These are phyloP conservation scores for Ethmia dodecea DNA, from an alignment of 2,888 invertebrate genomes.

Conservation along the genomic window DNA sequence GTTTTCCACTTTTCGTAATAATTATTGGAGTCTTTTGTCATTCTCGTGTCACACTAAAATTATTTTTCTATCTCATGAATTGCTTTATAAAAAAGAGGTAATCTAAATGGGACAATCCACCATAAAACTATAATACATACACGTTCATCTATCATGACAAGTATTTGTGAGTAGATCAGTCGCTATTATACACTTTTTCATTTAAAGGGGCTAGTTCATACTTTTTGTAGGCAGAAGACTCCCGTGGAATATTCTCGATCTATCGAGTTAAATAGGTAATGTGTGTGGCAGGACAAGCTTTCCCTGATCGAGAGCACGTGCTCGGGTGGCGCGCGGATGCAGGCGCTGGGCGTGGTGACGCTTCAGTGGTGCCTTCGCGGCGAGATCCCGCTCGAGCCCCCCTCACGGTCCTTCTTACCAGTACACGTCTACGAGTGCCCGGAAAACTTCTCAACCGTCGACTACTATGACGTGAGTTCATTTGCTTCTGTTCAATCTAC, in stretches of 20 bases:
- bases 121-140: too few species aligned
- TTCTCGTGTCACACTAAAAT: too few species aligned
- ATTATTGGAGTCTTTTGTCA: too few species aligned
- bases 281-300: constrained; percentile 80
- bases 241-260: neutral
- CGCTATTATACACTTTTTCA: neutral
- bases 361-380: constrained; percentile 85
- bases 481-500: too few species aligned
- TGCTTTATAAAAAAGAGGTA: too few species aligned
- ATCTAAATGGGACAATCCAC: too few species aligned
- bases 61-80: too few species aligned
- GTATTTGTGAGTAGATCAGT: too few species aligned
- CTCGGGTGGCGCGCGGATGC: constrained; percentile 49
- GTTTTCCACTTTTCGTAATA: too few species aligned
- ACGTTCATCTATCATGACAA: too few species aligned
- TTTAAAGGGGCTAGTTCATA: neutral
- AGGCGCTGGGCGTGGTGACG: constrained; percentile 77
- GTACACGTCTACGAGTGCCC: constrained; percentile 89
- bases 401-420: constrained; percentile 80
- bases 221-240: neutral
- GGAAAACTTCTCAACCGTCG: constrained; percentile 88
- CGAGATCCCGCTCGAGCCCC: constrained; percentile 75
- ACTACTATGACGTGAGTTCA: constrained; percentile 85
- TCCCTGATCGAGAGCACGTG: constrained; percentile 81
- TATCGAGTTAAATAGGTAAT: neutral